Percentiles rank a stretch among this genome's conserved stretches.
Evolutionary conservation across 2,113 vertebrate genomes (phyloP).

Genomic region (Cinclus cinclus): DNA sequence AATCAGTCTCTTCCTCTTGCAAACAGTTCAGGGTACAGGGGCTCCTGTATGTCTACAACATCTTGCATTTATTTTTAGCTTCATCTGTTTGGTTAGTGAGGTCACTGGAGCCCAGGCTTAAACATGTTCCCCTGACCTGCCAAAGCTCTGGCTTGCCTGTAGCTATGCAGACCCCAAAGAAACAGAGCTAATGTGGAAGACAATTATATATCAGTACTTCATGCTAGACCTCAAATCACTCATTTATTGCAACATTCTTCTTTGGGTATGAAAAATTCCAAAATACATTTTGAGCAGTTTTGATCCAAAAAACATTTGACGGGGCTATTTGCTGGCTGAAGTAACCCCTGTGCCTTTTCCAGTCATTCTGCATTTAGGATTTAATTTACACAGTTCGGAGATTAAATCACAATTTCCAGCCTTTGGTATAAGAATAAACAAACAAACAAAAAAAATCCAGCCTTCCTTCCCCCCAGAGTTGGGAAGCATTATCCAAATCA

Average conservation of each 20-base stretch:
- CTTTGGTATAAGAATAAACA: neutral
- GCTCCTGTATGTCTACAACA: constrained; percentile 58
- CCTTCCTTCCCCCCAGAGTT: neutral
- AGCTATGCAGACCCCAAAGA: neutral
- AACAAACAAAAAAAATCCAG: neutral
- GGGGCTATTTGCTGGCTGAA: constrained; percentile 13
- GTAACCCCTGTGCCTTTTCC: neutral
- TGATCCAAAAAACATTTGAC: neutral
- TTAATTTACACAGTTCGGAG: constrained; percentile 29
- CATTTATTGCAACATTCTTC: constrained; percentile 4
- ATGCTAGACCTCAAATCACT: neutral
- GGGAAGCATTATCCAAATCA: neutral
- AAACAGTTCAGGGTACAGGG: constrained; percentile 11
- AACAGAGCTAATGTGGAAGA: neutral
- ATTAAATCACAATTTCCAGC: constrained; percentile 52
- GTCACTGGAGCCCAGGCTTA: constrained; percentile 56
- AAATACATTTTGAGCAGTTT: neutral
- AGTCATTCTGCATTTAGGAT: constrained; percentile 35
- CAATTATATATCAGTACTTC: constrained; percentile 18
- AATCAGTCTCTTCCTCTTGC: constrained; percentile 54
- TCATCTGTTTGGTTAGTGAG: constrained; percentile 63
- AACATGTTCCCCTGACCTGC: constrained; percentile 63
- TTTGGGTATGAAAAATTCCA: neutral
- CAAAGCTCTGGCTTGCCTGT: constrained; percentile 11
- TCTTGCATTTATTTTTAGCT: constrained; percentile 71